Evolutionary conservation across 2,888 invertebrate species (phyloP), one percentile per base, ranked within the genome.

Genomic region (Ophion ellenae): DNA sequence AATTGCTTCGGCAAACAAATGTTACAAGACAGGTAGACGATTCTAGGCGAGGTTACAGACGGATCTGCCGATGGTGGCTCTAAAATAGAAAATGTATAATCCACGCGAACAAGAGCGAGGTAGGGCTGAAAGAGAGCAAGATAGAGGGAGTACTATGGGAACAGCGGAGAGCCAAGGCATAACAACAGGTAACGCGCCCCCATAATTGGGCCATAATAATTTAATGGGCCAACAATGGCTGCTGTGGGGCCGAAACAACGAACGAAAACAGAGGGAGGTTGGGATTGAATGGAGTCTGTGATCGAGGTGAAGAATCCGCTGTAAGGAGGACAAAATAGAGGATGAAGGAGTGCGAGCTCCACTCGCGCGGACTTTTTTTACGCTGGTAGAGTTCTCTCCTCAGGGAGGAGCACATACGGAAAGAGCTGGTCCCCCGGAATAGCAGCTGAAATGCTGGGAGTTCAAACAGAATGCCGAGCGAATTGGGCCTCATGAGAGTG

Each of bases 191-290:
- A 84, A 86, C 86, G 85, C 90, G 90, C 86, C 76, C 57, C 90
- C 90, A 93, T 93, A 94, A 94, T 93, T 93, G 93, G 91, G 88
- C 90, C 88, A 91, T 93, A 93, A 93, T 93, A 92, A 93, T 92
- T 93, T 92, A 92, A 92, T 93, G 92, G 90, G 90, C 89, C 85
- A 86, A 90, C 90, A 91, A 90, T 89, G 89, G 87, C 70, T 77
- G 83, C 79, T 71, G 86, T 77, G 59, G 85, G 85, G 86, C 86
- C 88, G 87, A 90, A 90, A 90, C 89, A 90, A 91, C 88, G 87
- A 81, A 85, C 85, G 88, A 86, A 89, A 87, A 88, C 85, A 88
- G 79, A 81, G 86, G 75, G 83, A 59, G 11, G 67, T 61, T 78
- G 82, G 80, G 78, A 64, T 79, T 92, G 89, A 91, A 92, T 92